Evolutionary conservation across 2,888 invertebrate genomes (phyloP).

Genomic region (Hyles lineata): DNA sequence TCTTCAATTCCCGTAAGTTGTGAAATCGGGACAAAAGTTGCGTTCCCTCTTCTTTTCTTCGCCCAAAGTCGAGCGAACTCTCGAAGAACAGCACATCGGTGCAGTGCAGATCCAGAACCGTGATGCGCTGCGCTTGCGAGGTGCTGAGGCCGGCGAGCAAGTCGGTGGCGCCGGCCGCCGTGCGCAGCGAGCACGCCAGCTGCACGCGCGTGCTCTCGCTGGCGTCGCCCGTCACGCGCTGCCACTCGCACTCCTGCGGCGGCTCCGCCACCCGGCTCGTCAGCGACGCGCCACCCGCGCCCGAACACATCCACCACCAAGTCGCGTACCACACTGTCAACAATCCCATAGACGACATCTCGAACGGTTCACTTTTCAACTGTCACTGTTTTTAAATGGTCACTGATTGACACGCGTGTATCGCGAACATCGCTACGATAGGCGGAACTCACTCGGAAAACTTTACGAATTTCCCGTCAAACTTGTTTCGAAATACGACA

Average conservation of each 20-base stretch:
- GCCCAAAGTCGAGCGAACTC: slow-evolving; percentile 86
- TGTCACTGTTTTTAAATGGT: slow-evolving; percentile 80
- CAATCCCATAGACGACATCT: slow-evolving; percentile 80
- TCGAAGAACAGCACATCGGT: slow-evolving; percentile 90
- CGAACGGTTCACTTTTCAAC: slow-evolving; percentile 77
- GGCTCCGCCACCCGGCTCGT: slow-evolving; percentile 86
- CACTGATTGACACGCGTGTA: slow-evolving; percentile 71
- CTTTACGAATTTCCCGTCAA: slow-evolving; percentile 83
- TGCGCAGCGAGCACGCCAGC: slow-evolving; percentile 87
- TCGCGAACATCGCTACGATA: slow-evolving; percentile 78
- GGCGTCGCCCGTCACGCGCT: slow-evolving; percentile 80
- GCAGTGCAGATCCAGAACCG: slow-evolving; percentile 88
- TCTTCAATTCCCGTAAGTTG: slow-evolving; percentile 87
- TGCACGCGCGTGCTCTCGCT: slow-evolving; percentile 85
- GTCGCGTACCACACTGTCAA: slow-evolving; percentile 71
- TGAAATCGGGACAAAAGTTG: slow-evolving; percentile 86
- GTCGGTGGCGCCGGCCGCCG: slow-evolving; percentile 87
- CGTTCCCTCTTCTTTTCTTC: slow-evolving; percentile 80
- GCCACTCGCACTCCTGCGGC: slow-evolving; percentile 91
- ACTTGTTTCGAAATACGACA: slow-evolving; percentile 82
- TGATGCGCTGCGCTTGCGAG: slow-evolving; percentile 88
- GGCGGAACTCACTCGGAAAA: slow-evolving; percentile 77
- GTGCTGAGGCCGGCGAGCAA: slow-evolving; percentile 86
- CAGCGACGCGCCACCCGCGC: slow-evolving; percentile 75
- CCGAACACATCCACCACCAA: slow-evolving; percentile 72